A percentile compares a stretch with the other conserved stretches of the same genome.
These are phyloP conservation scores for Zeuzera pyrina DNA, from an alignment of 2,888 invertebrate species.

Conservation along the genomic window DNA sequence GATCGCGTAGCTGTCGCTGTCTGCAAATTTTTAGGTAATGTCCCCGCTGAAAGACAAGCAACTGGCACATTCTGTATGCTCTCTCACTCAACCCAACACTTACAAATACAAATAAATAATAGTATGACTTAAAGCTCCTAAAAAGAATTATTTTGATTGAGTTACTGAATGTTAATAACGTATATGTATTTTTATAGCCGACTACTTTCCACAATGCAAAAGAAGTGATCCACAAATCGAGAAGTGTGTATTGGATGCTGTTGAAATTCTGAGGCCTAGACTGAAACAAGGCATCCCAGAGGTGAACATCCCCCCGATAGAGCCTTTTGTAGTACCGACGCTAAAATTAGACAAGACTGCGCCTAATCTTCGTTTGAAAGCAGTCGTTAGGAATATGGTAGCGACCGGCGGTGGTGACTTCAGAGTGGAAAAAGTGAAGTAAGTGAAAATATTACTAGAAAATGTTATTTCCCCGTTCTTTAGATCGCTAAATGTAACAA, in stretches of 20 bases:
- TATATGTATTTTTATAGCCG: conserved; percentile 50
- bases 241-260: conserved; percentile 73
- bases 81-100: no score
- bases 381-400: conserved; percentile 76
- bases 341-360: conserved; percentile 79
- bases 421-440: conserved; percentile 77
- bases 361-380: conserved; percentile 79
- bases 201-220: conserved; percentile 75
- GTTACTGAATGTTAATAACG: no score
- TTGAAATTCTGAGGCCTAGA: conserved; percentile 73
- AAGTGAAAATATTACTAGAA: conserved; percentile 27
- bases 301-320: conserved; percentile 76
- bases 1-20: no score
- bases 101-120: no score
- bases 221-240: conserved; percentile 75
- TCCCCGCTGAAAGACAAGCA: no score
- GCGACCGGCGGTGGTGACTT: conserved; percentile 77
- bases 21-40: no score
- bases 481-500: neutral
- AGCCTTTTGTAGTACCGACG: conserved; percentile 79
- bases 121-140: no score
- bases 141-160: no score
- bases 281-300: conserved; percentile 76
- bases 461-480: neutral
- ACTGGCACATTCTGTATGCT: no score